These are phyloP conservation scores for Plodia interpunctella DNA, from an alignment of 1,140 invertebrate species.

Conservation along the genomic window DNA sequence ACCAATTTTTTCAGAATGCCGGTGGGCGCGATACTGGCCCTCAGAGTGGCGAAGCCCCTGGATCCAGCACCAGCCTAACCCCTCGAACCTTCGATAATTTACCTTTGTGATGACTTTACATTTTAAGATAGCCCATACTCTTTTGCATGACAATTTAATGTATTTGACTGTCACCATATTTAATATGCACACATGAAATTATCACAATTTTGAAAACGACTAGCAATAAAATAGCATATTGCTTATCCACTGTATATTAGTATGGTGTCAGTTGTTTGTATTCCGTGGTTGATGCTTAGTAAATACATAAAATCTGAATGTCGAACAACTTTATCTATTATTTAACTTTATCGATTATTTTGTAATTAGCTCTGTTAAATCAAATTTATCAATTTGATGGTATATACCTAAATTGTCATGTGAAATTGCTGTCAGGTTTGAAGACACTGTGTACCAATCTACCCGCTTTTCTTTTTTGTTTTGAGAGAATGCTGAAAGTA, in stretches of 20 bases:
- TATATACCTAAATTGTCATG: slow-evolving; percentile 45
- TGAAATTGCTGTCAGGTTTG: slow-evolving; percentile 41
- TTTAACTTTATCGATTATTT: not conserved
- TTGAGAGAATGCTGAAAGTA: slow-evolving; percentile 36
- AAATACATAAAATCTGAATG: slow-evolving; percentile 9
- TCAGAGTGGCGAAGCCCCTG: slow-evolving; percentile 74
- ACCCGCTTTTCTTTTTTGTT: slow-evolving; percentile 51
- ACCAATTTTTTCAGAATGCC: slow-evolving; percentile 63
- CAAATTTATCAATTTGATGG: not conserved
- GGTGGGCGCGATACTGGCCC: slow-evolving; percentile 68
- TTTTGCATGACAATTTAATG: slow-evolving; percentile 65
- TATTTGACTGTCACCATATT: slow-evolving; percentile 13
- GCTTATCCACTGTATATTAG: not conserved
- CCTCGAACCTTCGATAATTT: slow-evolving; percentile 56
- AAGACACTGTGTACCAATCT: slow-evolving; percentile 47
- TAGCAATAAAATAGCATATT: too few relatives aligned
- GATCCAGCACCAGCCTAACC: slow-evolving; percentile 70
- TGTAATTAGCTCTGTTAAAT: not conserved
- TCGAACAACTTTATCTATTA: too few relatives aligned
- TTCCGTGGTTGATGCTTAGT: not conserved
- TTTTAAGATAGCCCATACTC: slow-evolving; percentile 39
- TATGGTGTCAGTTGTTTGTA: not conserved
- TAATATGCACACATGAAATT: not conserved
- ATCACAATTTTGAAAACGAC: not conserved
- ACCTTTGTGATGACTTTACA: slow-evolving; percentile 65